Percentiles rank a stretch among this genome's conserved stretches.
Evolutionary conservation across 2,888 invertebrate genomes (phyloP).

Genomic region (Limulus polyphemus): DNA sequence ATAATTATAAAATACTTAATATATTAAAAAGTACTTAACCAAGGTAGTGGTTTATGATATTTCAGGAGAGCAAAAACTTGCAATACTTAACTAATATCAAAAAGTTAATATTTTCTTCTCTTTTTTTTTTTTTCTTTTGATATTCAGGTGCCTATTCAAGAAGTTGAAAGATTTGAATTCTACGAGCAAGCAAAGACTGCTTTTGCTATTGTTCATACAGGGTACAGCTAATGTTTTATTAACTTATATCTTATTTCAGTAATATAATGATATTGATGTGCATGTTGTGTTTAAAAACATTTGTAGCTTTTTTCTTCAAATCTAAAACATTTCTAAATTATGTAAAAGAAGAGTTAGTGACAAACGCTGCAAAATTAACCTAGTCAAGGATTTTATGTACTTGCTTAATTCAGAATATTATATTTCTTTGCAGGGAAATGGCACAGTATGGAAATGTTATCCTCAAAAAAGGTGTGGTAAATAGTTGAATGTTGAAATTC

Average conservation of each 20-base stretch:
- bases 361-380: neutral
- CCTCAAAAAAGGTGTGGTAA: neutral
- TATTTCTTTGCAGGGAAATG: neutral
- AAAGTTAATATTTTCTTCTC: neutral
- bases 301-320: no score
- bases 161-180: neutral
- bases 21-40: no score
- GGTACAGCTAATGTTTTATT: neutral
- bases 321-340: no score
- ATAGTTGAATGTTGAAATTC: no score
- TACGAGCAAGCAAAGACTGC: neutral
- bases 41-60: no score
- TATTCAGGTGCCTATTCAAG: neutral
- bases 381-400: neutral
- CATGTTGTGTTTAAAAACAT: no score
- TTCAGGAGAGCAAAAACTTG: neutral
- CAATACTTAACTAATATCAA: neutral
- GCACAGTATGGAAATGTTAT: constrained; percentile 1
- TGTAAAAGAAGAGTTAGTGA: no score
- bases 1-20: no score
- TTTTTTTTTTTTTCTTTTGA: neutral
- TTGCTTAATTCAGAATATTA: neutral
- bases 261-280: neutral
- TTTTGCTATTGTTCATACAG: constrained; percentile 1
- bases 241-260: neutral